A percentile compares a stretch with the other conserved stretches of the same genome.
phyloP scores from a whole-genome alignment of 2,113 vertebrate species.

The Aegypius monachus region DNA sequence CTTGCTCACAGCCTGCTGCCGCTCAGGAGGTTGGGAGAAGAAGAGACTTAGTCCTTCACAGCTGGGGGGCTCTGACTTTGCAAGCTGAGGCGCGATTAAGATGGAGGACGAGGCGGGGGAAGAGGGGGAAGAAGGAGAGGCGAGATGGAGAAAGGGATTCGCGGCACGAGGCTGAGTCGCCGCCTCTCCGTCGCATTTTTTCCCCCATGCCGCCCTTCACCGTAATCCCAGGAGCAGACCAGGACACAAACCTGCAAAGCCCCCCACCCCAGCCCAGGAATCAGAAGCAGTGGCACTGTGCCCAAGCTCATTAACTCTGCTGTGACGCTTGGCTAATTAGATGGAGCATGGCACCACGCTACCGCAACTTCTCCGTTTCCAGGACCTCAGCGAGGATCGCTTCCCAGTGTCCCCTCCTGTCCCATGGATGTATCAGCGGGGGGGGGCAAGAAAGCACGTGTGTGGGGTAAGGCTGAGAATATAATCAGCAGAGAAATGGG shows the following conservation, averaged over 20 bases:
- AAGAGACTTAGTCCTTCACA: constrained; percentile 37
- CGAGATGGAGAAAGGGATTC: neutral
- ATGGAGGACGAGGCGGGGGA: neutral
- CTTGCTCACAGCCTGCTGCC: neutral
- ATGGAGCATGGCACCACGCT: neutral
- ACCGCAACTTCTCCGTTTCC: neutral
- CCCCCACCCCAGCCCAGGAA: neutral
- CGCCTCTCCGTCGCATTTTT: fast-evolving
- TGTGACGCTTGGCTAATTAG: neutral
- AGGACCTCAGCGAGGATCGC: neutral
- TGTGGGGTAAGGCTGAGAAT: neutral
- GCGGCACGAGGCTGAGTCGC: neutral
- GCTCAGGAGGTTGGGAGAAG: neutral
- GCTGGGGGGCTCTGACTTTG: constrained; percentile 44
- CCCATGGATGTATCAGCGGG: fast-evolving
- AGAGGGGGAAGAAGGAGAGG: neutral
- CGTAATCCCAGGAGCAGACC: neutral
- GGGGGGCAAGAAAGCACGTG: neutral
- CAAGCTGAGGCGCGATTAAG: neutral
- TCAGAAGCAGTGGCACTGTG: neutral
- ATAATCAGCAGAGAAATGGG: neutral
- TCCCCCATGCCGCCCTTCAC: neutral
- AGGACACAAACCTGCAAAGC: neutral
- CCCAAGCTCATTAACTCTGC: neutral
- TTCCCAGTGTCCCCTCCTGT: neutral